Evolutionary conservation across 2,113 vertebrate species (phyloP).

Genomic region (Butorides virescens): DNA sequence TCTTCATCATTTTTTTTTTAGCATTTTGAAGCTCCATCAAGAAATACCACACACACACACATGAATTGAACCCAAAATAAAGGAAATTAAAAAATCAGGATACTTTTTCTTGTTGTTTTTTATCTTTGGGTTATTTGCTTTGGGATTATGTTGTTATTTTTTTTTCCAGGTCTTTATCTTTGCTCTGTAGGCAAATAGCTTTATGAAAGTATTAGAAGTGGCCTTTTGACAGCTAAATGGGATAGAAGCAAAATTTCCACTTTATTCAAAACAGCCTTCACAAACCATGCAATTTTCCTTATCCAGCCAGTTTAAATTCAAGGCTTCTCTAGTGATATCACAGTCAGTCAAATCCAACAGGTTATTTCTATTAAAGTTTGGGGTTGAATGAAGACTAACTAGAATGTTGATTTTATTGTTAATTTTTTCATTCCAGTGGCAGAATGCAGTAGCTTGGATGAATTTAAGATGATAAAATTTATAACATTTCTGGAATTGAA

Average conservation of each 20-base stretch:
- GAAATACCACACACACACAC: neutral
- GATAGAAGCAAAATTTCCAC: conserved; percentile 70
- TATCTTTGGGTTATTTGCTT: neutral
- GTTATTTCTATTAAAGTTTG: conserved; percentile 77
- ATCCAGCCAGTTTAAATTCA: conserved; percentile 71
- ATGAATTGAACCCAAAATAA: neutral
- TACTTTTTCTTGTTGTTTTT: neutral
- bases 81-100: neutral
- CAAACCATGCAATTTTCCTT: conserved; percentile 69
- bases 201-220: conserved; percentile 63
- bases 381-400: conserved; percentile 73
- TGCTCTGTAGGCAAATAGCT: conserved; percentile 62
- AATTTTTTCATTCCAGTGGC: conserved; percentile 67
- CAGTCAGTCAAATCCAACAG: conserved; percentile 74
- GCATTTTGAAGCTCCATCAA: neutral
- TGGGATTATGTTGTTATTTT: neutral
- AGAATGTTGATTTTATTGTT: conserved; percentile 61
- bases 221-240: conserved; percentile 70
- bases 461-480: conserved; percentile 60
- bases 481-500: conserved; percentile 35
- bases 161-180: conserved; percentile 3
- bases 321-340: conserved; percentile 68
- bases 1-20: neutral
- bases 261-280: conserved; percentile 68
- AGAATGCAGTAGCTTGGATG: conserved; percentile 30